Conservation (phyloP, 2,113 vertebrate species). For the Bettongia penicillata region DNA sequence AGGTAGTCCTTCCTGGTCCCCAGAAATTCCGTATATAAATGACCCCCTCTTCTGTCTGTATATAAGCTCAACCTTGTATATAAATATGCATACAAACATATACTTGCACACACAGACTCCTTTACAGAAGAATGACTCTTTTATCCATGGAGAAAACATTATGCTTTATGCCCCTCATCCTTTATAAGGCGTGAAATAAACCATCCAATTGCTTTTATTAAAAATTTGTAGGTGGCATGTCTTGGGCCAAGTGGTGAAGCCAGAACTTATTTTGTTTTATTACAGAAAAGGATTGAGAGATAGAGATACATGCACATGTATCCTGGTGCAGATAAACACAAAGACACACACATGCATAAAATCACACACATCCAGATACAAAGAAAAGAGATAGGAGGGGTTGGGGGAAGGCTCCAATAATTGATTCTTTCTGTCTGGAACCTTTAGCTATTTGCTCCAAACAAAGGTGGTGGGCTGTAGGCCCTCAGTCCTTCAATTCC, state of each 20-base stretch:
- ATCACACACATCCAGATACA: neutral
- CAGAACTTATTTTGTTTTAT: constrained; percentile 66
- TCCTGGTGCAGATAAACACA: neutral
- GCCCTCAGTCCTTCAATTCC: constrained; percentile 79
- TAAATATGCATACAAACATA: neutral
- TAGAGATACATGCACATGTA: neutral
- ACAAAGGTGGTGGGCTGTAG: constrained; percentile 71
- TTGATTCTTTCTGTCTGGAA: constrained; percentile 73
- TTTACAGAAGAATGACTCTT: constrained; percentile 36
- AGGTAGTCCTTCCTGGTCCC: neutral
- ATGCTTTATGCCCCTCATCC: constrained; percentile 72
- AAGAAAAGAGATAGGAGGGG: neutral
- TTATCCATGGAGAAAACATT: constrained; percentile 61
- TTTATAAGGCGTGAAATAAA: constrained; percentile 70
- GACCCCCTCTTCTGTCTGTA: neutral
- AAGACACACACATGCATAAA: neutral
- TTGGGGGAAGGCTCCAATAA: neutral
- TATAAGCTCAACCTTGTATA: neutral
- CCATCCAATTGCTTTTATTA: constrained; percentile 71
- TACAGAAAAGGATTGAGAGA: neutral
- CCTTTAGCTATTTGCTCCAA: constrained; percentile 71
- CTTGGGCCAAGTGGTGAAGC: constrained; percentile 17
- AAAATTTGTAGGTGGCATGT: constrained; percentile 65
- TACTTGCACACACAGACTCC: neutral
- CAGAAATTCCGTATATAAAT: neutral